Conservation (phyloP, 2,113 vertebrate genomes). For the Tachuris rubrigastra region DNA sequence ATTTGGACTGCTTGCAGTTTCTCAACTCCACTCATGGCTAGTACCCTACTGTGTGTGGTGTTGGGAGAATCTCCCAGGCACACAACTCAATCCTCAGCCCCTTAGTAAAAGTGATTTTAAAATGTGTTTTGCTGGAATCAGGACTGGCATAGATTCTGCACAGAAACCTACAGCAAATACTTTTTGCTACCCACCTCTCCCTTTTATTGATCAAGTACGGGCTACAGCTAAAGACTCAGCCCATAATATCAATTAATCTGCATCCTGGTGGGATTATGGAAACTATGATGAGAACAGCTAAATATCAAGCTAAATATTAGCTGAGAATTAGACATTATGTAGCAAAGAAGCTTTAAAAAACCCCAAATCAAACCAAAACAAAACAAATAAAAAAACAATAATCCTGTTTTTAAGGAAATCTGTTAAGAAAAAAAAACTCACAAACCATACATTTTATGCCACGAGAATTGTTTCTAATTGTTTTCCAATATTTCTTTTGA, state of each 20-base stretch:
- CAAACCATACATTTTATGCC: not conserved
- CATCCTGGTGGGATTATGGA: not conserved
- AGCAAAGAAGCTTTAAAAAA: not conserved
- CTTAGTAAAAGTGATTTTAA: not conserved
- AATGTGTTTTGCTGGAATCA: not conserved
- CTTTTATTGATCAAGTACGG: not conserved
- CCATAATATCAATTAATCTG: not conserved
- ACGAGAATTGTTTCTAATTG: not conserved
- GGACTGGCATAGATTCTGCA: fast-evolving
- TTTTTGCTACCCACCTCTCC: not conserved
- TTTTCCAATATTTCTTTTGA: not conserved
- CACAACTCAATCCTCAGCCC: not conserved
- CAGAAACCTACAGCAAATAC: not conserved
- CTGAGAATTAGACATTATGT: not conserved
- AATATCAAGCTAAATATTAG: not conserved
- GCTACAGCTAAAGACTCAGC: not conserved
- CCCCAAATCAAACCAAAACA: too few relatives aligned
- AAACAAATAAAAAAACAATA: not conserved
- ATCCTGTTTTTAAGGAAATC: not conserved
- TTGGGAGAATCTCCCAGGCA: not conserved
- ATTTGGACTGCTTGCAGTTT: not conserved
- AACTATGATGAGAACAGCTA: not conserved
- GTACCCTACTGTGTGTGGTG: not conserved
- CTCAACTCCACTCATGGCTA: not conserved
- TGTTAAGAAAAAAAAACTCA: not conserved